These are phyloP conservation scores for Epinotia bilunana DNA, from an alignment of 2,888 invertebrate genomes.

Conservation along the genomic window DNA sequence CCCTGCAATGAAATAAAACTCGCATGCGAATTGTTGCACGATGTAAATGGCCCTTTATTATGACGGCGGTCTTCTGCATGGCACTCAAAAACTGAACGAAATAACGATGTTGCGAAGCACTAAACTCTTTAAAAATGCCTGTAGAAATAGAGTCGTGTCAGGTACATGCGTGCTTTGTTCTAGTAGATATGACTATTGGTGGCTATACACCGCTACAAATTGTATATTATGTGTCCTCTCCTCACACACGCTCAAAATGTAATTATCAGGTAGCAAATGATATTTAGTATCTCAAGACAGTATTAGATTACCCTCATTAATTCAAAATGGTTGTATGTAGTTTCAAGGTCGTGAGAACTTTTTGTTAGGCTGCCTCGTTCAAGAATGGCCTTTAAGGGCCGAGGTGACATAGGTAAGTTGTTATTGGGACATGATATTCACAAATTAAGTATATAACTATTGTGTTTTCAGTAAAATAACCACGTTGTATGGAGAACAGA, in stretches of 20 bases:
- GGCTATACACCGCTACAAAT: background rate
- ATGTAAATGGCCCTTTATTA: too few relatives aligned
- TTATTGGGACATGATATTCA: background rate
- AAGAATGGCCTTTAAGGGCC: slow-evolving; percentile 4
- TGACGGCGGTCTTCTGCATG: too few relatives aligned
- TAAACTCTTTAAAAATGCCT: too few relatives aligned
- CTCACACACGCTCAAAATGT: background rate
- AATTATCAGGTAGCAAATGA: background rate
- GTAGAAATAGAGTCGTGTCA: too few relatives aligned
- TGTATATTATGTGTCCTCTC: background rate
- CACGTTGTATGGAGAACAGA: too few relatives aligned
- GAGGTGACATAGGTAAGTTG: background rate
- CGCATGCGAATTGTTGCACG: too few relatives aligned
- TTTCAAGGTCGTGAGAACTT: slow-evolving; percentile 4
- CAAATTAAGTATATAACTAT: too few relatives aligned
- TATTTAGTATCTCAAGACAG: background rate
- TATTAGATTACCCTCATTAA: background rate
- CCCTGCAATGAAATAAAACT: too few relatives aligned
- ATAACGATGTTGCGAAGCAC: too few relatives aligned
- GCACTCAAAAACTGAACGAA: too few relatives aligned
- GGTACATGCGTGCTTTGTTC: too few relatives aligned
- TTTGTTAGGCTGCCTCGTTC: background rate
- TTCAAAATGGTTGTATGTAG: background rate
- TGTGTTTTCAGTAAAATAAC: too few relatives aligned
- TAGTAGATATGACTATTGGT: background rate